A percentile compares a stretch with the other conserved stretches of the same genome.
Conservation (phyloP, 2,888 invertebrate species). For the Lepidochrysops patricia region DNA sequence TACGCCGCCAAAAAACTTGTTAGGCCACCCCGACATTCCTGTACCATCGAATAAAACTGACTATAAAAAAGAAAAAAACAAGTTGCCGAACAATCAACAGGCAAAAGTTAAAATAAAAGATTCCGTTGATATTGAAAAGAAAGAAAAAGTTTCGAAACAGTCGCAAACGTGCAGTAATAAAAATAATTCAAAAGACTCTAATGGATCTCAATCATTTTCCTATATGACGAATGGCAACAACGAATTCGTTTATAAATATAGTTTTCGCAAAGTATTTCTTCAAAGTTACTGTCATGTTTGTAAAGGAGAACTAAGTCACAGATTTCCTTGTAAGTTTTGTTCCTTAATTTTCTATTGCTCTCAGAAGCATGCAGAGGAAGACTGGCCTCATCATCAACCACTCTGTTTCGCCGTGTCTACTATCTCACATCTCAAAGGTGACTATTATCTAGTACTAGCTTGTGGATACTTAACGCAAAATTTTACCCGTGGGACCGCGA, state of each 20-base stretch:
- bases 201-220: conserved; percentile 36
- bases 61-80: conserved; percentile 68
- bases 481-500: too few species aligned
- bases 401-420: conserved; percentile 77
- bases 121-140: conserved; percentile 39
- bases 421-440: conserved; percentile 72
- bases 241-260: conserved; percentile 77
- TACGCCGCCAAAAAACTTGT: conserved; percentile 72
- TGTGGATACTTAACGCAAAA: too few species aligned
- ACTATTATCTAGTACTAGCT: too few species aligned
- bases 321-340: conserved; percentile 66
- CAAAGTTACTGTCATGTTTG: conserved; percentile 74
- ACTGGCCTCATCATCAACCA: conserved; percentile 72
- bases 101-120: conserved; percentile 66
- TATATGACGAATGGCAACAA: conserved; percentile 69
- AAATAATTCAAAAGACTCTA: conserved; percentile 33
- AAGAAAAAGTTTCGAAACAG: conserved; percentile 40
- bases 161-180: conserved; percentile 46
- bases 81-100: conserved; percentile 51
- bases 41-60: conserved; percentile 69
- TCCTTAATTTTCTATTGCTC: conserved; percentile 79
- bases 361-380: conserved; percentile 74
- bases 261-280: conserved; percentile 77
- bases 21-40: conserved; percentile 70
- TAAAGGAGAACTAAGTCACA: conserved; percentile 47